Base-by-base conservation (phyloP, 1,140 invertebrate genomes). In the Melanaphis sacchari region DNA sequence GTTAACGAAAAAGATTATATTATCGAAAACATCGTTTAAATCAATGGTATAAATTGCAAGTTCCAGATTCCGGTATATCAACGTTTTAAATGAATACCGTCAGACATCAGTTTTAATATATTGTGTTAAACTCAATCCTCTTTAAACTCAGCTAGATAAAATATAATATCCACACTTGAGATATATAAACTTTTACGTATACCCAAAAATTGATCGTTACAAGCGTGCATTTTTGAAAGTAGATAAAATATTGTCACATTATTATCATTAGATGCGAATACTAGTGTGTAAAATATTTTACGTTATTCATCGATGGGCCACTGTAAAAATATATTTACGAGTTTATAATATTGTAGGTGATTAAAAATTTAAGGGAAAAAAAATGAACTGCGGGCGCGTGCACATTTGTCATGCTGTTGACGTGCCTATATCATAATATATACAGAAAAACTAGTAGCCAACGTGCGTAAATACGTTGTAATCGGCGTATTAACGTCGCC, bases 401-500 rank as follows among this genome's bases (percentile, higher is more conserved):
- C 84, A 46, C 84, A 87, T 87, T 87, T 43, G 84, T 87, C 84
- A 43, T 41, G 41, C 46, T 18, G 26, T 87, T 31, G 84, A 43
- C 18, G 40, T 24, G 40, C 82, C 40, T 85, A 85, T 41, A n/a
- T 26, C 41, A 85, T 85, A 31, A 26, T 21, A 87, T 43, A 43
- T 85, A 31, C 40, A 22, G 26, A n/a, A 43, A 87, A 87, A 87
- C 40, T 87, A 43, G 84, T 87, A 87, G 84, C 41, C 41, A 24
- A 26, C 36, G 21, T 22, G 82, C 38, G 7, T 84, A 85, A 85
- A 43, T 85, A 43, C 85, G 85, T 88, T 49, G 85, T 88, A 43
- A 88, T 49, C 31, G 31, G 85, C n/a, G 85, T 43, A 43, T 87
- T 85, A 85, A 85, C 82, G 40, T 85, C 82, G 82, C 41, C 11